These are phyloP conservation scores for Sphaeridia pumilis DNA, from an alignment of 2,888 invertebrate species.

Conservation along the genomic window DNA sequence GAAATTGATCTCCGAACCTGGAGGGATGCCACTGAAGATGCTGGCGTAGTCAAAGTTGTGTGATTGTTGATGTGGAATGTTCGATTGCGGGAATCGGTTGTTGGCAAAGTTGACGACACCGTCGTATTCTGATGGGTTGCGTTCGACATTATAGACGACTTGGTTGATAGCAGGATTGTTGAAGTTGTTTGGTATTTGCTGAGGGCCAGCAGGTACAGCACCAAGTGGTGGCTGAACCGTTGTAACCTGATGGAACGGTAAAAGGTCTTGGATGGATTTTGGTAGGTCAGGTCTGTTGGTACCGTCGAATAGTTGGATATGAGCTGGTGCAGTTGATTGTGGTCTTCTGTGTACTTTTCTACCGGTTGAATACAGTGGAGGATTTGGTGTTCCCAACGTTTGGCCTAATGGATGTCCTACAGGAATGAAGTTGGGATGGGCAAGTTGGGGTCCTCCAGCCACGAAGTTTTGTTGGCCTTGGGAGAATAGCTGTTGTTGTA, in stretches of 20 bases:
- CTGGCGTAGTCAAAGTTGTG: background rate
- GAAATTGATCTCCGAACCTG: no score
- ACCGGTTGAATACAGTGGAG: background rate
- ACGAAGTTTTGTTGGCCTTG: no score
- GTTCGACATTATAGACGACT: background rate
- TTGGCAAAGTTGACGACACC: background rate
- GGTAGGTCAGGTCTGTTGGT: slow-evolving; percentile 16
- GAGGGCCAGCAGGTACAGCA: background rate
- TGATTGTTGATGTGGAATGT: no score
- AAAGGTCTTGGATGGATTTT: slow-evolving; percentile 32
- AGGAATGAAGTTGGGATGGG: background rate
- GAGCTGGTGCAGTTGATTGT: slow-evolving; percentile 2
- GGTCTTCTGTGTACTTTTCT: background rate
- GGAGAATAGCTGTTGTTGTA: background rate
- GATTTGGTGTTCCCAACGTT: slow-evolving; percentile 4
- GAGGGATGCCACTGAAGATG: no score
- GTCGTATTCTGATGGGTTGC: background rate
- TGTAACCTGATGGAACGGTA: slow-evolving; percentile 13
- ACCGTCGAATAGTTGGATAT: slow-evolving; percentile 14
- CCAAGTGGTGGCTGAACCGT: background rate
- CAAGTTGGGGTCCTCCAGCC: background rate
- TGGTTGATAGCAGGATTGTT: background rate
- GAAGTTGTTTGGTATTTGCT: background rate
- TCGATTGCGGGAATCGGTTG: background rate
- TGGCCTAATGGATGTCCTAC: background rate